Conservation (phyloP, 2,113 vertebrate genomes). For the Mormoops blainvillei region DNA sequence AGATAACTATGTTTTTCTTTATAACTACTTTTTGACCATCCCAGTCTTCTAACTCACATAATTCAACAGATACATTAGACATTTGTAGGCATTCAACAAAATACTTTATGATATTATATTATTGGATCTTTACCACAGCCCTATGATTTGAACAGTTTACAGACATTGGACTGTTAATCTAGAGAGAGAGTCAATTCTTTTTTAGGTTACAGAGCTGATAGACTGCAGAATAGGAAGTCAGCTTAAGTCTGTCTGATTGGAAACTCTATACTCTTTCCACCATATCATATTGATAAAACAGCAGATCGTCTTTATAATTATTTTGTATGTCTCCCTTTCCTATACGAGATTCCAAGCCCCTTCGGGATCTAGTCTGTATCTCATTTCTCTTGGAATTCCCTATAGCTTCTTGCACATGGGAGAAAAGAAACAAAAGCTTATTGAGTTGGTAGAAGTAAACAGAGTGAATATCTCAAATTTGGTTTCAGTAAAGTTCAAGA, state of each 20-base stretch:
- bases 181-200: background rate
- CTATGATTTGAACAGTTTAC: background rate
- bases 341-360: background rate
- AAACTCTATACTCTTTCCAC: background rate
- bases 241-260: background rate
- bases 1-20: background rate
- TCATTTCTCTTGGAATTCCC: conserved; percentile 28
- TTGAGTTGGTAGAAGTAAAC: background rate
- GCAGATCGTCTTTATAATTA: background rate
- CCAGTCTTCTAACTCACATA: background rate
- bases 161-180: background rate
- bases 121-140: background rate
- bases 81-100: background rate
- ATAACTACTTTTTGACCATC: background rate
- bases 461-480: background rate
- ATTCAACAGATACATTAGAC: background rate
- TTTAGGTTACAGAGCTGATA: background rate
- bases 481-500: conserved; percentile 51
- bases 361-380: background rate
- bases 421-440: background rate
- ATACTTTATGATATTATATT: background rate
- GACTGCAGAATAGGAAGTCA: background rate
- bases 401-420: background rate
- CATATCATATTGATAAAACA: background rate
- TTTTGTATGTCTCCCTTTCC: background rate